Percentiles rank a stretch among this genome's conserved stretches.
These are phyloP conservation scores for Gymnothorax javanicus DNA, from an alignment of 2,797 vertebrate species.

Conservation along the genomic window DNA sequence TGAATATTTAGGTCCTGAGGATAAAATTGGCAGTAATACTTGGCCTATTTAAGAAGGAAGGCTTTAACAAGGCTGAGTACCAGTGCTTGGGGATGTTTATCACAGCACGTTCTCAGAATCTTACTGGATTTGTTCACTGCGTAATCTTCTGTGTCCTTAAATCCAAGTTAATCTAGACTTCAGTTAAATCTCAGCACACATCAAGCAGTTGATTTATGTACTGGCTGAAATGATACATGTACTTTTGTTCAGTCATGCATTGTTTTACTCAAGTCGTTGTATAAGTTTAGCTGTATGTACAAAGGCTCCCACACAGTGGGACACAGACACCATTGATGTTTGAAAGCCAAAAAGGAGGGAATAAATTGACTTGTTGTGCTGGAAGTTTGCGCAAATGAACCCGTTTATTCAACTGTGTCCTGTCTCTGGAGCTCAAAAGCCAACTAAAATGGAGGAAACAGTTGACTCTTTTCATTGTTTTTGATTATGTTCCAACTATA, in stretches of 20 bases:
- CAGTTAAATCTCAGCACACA: conserved; percentile 1
- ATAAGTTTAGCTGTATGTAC: conserved; percentile 42
- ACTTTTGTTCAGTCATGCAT: conserved; percentile 44
- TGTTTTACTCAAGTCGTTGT: conserved; percentile 15
- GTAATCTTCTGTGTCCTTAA: background rate
- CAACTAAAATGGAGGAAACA: no score
- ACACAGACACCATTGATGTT: no score
- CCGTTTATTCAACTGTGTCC: no score
- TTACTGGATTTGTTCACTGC: background rate
- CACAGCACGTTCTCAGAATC: background rate
- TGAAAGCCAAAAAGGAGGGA: no score
- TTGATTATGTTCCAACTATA: no score
- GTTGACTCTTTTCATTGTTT: no score
- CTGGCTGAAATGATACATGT: conserved; percentile 14
- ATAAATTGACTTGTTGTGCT: no score
- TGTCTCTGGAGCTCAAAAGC: no score
- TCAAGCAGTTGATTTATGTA: conserved; percentile 6
- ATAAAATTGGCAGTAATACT: background rate
- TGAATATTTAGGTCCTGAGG: background rate
- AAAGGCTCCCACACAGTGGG: conserved; percentile 33
- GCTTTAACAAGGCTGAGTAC: background rate
- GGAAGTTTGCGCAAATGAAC: no score
- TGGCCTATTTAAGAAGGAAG: background rate
- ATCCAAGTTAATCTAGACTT: background rate
- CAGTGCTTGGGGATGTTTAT: background rate